Evolutionary conservation across 2,113 vertebrate species (phyloP).

Genomic region (Nothoprocta perdicaria): DNA sequence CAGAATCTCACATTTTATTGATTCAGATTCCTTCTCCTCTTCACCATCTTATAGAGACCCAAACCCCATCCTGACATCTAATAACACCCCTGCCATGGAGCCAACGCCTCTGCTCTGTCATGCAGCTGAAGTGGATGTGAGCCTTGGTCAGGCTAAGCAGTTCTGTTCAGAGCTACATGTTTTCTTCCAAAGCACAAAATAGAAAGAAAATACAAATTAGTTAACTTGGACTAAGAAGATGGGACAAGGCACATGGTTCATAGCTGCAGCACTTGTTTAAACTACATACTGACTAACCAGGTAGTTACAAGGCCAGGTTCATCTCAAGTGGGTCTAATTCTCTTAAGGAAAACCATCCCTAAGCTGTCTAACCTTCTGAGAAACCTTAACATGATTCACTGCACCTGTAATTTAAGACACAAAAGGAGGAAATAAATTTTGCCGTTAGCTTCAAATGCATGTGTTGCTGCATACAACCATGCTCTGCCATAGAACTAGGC

Average conservation of each 20-base stretch:
- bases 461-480: neutral
- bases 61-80: neutral
- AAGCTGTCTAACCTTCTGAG: neutral
- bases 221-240: neutral
- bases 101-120: neutral
- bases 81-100: neutral
- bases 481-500: neutral
- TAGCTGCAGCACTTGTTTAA: neutral
- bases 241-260: neutral
- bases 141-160: neutral
- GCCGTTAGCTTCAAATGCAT: neutral
- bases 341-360: neutral
- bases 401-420: neutral
- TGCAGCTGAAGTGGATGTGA: fast-evolving
- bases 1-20: neutral
- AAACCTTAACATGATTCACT: neutral
- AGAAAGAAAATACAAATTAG: neutral
- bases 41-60: neutral
- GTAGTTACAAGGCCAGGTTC: neutral
- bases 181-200: neutral
- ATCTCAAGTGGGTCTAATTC: neutral
- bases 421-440: neutral
- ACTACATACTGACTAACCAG: neutral
- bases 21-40: neutral
- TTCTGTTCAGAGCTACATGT: neutral